These are phyloP conservation scores for Latrodectus elegans DNA, from an alignment of 2,888 invertebrate species.

Conservation along the genomic window DNA sequence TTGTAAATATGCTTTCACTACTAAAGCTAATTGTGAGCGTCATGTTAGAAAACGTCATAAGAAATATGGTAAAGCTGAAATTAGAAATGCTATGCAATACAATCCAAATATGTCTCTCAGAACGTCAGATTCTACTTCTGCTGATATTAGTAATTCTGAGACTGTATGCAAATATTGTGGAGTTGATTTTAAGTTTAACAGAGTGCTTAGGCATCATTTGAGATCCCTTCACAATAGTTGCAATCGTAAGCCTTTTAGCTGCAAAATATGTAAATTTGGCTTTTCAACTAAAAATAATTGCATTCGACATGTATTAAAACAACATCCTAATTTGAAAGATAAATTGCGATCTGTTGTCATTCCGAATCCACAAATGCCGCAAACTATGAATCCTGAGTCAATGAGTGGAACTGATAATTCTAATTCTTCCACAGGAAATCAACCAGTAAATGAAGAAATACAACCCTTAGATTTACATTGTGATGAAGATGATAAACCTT, in stretches of 20 bases:
- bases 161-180: slow-evolving; percentile 76
- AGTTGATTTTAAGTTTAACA: slow-evolving; percentile 75
- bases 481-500: slow-evolving; percentile 22
- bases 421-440: slow-evolving; percentile 59
- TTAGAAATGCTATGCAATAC: slow-evolving; percentile 84
- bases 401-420: slow-evolving; percentile 34
- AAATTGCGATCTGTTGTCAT: slow-evolving; percentile 67
- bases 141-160: slow-evolving; percentile 72
- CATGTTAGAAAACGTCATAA: slow-evolving; percentile 93
- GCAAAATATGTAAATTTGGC: slow-evolving; percentile 74
- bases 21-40: slow-evolving; percentile 96
- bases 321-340: slow-evolving; percentile 74
- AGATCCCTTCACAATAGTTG: slow-evolving; percentile 74
- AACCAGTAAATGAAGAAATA: slow-evolving; percentile 54
- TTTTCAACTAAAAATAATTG: slow-evolving; percentile 76
- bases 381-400: slow-evolving; percentile 14
- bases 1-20: slow-evolving; percentile 97
- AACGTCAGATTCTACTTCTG: slow-evolving; percentile 50
- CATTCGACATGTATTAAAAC: slow-evolving; percentile 75
- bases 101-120: slow-evolving; percentile 72
- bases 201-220: slow-evolving; percentile 76
- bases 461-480: slow-evolving; percentile 80
- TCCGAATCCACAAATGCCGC: slow-evolving; percentile 41
- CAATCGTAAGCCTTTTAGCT: slow-evolving; percentile 75
- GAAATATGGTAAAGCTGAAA: slow-evolving; percentile 89